Conservation (phyloP, 2,888 invertebrate genomes). For the Myopa testacea region DNA sequence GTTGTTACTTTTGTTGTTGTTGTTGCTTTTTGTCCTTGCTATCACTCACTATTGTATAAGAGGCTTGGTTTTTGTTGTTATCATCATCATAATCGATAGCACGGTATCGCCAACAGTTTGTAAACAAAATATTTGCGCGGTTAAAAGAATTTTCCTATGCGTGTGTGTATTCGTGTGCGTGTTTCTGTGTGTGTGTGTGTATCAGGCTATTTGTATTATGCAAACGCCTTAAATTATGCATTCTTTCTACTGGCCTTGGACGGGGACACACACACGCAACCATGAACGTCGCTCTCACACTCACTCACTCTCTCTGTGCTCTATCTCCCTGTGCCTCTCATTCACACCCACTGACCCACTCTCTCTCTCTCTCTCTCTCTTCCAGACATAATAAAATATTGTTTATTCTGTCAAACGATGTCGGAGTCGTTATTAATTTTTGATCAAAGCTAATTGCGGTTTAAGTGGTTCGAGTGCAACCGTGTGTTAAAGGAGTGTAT, state of each 20-base stretch:
- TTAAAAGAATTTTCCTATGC: constrained; percentile 10
- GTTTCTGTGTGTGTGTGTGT: constrained; percentile 48
- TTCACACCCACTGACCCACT: not conserved
- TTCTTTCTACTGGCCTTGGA: constrained; percentile 5
- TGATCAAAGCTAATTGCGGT: constrained; percentile 33
- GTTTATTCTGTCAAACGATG: not conserved
- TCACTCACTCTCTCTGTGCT: not conserved
- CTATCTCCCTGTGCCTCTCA: too few species aligned
- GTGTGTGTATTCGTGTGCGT: not conserved
- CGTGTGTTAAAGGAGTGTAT: not conserved
- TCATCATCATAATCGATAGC: not conserved
- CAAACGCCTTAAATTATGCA: constrained; percentile 23
- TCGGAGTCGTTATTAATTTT: constrained; percentile 30
- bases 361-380: not conserved
- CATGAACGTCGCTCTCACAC: not conserved
- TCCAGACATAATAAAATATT: not conserved
- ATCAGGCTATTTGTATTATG: constrained; percentile 53
- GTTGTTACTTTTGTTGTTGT: constrained; percentile 3
- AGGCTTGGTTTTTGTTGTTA: not conserved
- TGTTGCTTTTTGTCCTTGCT: constrained; percentile 10
- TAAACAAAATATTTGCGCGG: constrained; percentile 21
- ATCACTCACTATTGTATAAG: not conserved
- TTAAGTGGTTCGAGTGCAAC: constrained; percentile 24
- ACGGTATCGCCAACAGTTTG: constrained; percentile 12
- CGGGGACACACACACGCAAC: not conserved